A percentile compares a stretch with the other conserved stretches of the same genome.
Conservation (phyloP, 2,888 invertebrate species). For the Amblyjoppa fuscipennis region DNA sequence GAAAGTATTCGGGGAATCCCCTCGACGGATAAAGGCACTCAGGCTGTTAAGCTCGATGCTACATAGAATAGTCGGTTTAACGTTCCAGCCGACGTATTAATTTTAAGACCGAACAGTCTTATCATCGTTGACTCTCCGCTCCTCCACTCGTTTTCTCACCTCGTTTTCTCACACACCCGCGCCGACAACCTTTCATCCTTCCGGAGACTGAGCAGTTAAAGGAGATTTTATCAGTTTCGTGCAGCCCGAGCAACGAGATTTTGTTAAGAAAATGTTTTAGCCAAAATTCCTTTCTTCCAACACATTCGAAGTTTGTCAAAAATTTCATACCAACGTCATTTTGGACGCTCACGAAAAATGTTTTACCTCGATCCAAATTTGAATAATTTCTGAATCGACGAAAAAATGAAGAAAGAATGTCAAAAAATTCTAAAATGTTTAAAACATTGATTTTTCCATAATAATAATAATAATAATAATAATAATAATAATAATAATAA, state of each 20-base stretch:
- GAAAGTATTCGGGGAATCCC: conserved; percentile 14
- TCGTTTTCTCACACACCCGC: background rate
- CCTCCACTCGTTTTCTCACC: conserved; percentile 7
- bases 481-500: too few relatives aligned
- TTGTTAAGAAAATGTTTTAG: background rate
- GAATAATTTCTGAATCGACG: background rate
- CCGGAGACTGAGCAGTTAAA: background rate
- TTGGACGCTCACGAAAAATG: too few relatives aligned
- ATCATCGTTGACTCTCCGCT: conserved; percentile 19
- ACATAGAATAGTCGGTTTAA: conserved; percentile 45
- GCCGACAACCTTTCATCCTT: background rate
- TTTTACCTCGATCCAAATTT: too few relatives aligned
- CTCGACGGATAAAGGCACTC: conserved; percentile 32
- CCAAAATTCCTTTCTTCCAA: background rate
- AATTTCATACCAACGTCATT: background rate
- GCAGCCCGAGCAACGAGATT: background rate
- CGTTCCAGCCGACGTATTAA: conserved; percentile 37
- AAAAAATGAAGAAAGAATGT: background rate
- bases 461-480: too few relatives aligned
- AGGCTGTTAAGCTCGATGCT: conserved; percentile 40
- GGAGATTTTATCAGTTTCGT: background rate
- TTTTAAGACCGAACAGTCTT: conserved; percentile 36
- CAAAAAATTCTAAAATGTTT: background rate
- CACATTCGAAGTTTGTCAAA: background rate
- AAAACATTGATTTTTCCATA: background rate